These are phyloP conservation scores for Acanthurus lineatus DNA, from an alignment of 2,797 vertebrate genomes.

Conservation along the genomic window DNA sequence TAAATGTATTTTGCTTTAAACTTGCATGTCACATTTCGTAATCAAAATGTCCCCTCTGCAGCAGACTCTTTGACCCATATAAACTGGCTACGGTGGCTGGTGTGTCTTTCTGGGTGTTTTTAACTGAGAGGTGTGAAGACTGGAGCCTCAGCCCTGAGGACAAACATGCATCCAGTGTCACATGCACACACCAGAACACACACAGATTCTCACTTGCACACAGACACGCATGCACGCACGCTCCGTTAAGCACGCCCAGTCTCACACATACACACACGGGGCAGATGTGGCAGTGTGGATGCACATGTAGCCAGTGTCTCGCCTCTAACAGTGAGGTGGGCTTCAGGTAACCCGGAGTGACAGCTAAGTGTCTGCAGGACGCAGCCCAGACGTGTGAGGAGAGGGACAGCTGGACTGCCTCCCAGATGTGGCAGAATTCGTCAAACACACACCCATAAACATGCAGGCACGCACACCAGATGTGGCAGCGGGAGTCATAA, in stretches of 20 bases:
- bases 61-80: constrained; percentile 61
- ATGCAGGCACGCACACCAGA: constrained; percentile 52
- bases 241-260: constrained; percentile 21
- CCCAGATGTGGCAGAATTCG: constrained; percentile 72
- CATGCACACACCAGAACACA: constrained; percentile 37
- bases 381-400: constrained; percentile 65
- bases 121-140: constrained; percentile 78
- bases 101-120: constrained; percentile 73
- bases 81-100: constrained; percentile 47
- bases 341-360: constrained; percentile 79
- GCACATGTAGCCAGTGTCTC: constrained; percentile 56
- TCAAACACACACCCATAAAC: constrained; percentile 37
- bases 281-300: constrained; percentile 52
- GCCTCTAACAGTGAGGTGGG: constrained; percentile 68
- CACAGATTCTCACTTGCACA: constrained; percentile 44
- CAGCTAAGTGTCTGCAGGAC: constrained; percentile 74
- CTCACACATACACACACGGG: constrained; percentile 22
- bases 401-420: constrained; percentile 63
- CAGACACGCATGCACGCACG: constrained; percentile 31
- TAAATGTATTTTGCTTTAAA: not conserved
- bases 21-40: constrained; percentile 3
- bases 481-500: constrained; percentile 73
- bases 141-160: constrained; percentile 70
- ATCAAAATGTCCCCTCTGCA: constrained; percentile 12
- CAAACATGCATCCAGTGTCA: constrained; percentile 64